Conservation (phyloP, 2,888 invertebrate genomes). For the Hoplodrina blanda region DNA sequence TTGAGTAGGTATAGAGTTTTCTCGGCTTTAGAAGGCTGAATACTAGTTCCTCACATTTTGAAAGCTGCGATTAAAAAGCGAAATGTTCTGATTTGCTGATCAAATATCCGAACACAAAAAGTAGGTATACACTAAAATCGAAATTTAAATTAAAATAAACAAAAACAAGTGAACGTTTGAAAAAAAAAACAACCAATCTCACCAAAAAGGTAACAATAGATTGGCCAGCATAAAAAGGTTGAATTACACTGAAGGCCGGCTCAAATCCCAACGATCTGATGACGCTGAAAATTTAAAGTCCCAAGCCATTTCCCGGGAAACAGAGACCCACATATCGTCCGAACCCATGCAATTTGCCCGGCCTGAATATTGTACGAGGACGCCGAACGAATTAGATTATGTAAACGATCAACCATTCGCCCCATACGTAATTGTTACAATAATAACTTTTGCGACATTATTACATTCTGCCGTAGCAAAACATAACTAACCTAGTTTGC, state of each 20-base stretch:
- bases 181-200: too few relatives aligned
- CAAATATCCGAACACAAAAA: too few relatives aligned
- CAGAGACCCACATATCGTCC: neutral
- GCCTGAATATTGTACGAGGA: slow-evolving; percentile 46
- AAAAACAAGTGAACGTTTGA: too few relatives aligned
- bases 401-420: slow-evolving; percentile 42
- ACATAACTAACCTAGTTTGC: slow-evolving; percentile 32
- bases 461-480: slow-evolving; percentile 12
- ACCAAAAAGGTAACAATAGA: neutral
- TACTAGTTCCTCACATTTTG: neutral
- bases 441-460: slow-evolving; percentile 27
- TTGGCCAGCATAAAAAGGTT: slow-evolving; percentile 7
- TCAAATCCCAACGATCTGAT: slow-evolving; percentile 19
- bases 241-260: neutral
- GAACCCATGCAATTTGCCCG: slow-evolving; percentile 37
- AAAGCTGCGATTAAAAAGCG: neutral
- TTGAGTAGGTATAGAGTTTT: neutral
- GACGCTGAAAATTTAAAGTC: slow-evolving; percentile 37
- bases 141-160: too few relatives aligned
- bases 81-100: too few relatives aligned
- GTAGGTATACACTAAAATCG: too few relatives aligned
- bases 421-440: slow-evolving; percentile 24
- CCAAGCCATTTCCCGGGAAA: slow-evolving; percentile 28
- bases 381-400: slow-evolving; percentile 40
- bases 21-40: neutral